Evolutionary conservation across 2,888 invertebrate genomes (phyloP), one percentile per base, ranked within the genome.

Genomic region (Nemurella pictetii): DNA sequence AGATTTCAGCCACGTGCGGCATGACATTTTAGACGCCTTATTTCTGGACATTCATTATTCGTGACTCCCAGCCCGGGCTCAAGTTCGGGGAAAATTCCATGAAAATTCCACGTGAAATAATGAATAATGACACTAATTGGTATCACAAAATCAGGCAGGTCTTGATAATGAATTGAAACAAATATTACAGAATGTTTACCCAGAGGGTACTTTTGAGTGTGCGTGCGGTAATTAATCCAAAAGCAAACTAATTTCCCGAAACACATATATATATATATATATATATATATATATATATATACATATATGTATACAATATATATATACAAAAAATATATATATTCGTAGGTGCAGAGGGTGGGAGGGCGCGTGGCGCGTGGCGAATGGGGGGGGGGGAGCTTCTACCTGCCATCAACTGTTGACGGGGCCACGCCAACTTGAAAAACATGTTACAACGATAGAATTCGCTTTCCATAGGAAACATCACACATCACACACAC

Each of bases 171-270:
- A 55, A 55, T 55, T 55, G 20, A 55, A 55, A 55, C 55, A 55
- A 55, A 55, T 55, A 55, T 55, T 55, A 55, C 55, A 55, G 55
- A 55, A 55, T 55, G 55, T 55, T 55, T 55, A 55, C 55, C 55
- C 55, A 55, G 55, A 20, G 35, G 55, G 55, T 55, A 55, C 55
- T 55, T 55, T 55, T 20, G 2, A 12, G 20, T 55, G 28, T 75
- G 75, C 28, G 75, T 75, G 75, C 28, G 28, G 75, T 28, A 75
- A 75, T 75, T 75, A 27, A 26, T 28, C 75, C 27, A 75, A 75
- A 26, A 75, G 28, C 28, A 28, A 75, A 75, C 28, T 75, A 27
- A 75, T 27, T 75, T 28, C 26, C 75, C 26, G 28, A 28, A 27
- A n/a, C 28, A 75, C 26, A n/a, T 75, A 75, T 36, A 36, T 36